Conservation (phyloP, 2,888 invertebrate species). For the Unio delphinus region DNA sequence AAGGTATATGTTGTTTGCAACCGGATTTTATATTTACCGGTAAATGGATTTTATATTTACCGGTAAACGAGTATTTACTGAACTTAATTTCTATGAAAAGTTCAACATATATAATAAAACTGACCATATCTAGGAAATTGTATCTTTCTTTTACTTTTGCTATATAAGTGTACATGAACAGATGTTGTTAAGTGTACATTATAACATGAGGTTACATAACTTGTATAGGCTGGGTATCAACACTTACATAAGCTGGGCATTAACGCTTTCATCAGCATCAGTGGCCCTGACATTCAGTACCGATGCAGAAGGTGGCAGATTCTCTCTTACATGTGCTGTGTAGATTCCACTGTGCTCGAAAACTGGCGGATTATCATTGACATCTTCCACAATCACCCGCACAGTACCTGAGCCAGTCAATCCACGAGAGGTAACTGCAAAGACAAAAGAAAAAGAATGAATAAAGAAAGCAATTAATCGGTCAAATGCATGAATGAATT, state of each 20-base stretch:
- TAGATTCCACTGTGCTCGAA: conserved; percentile 76
- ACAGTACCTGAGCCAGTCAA: conserved; percentile 92
- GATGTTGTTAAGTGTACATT: too few relatives aligned
- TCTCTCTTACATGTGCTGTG: conserved; percentile 53
- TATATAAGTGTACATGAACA: too few relatives aligned
- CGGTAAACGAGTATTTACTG: too few relatives aligned
- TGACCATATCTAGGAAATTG: too few relatives aligned
- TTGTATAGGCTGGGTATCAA: conserved; percentile 86
- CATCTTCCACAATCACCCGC: conserved; percentile 90
- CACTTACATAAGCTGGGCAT: conserved; percentile 84
- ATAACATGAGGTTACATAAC: conserved; percentile 10
- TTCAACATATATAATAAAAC: too few relatives aligned
- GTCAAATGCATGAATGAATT: too few relatives aligned
- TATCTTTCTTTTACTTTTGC: too few relatives aligned
- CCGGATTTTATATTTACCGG: too few relatives aligned
- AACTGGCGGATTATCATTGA: conserved; percentile 93
- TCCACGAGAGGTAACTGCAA: conserved; percentile 85
- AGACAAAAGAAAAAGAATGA: background rate
- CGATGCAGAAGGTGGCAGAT: conserved; percentile 31
- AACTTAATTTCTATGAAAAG: too few relatives aligned
- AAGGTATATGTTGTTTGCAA: too few relatives aligned
- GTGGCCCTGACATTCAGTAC: conserved; percentile 55
- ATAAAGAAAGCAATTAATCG: too few relatives aligned
- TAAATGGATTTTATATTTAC: too few relatives aligned
- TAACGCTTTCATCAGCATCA: conserved; percentile 77